A percentile compares a stretch with the other conserved stretches of the same genome.
Conservation (phyloP, 1,140 invertebrate species). For the Diuraphis noxia region DNA sequence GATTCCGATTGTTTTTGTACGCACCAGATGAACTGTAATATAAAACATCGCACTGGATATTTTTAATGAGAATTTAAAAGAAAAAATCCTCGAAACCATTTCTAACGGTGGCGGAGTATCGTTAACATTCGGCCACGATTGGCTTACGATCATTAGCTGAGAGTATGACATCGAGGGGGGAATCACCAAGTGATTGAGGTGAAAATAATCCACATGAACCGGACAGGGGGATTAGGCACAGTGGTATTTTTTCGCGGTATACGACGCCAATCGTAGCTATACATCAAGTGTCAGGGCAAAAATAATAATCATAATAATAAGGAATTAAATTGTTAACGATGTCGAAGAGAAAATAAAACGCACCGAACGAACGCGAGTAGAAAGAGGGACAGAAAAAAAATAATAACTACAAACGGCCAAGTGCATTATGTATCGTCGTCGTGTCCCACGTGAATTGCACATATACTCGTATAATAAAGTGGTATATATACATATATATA, state of each 20-base stretch:
- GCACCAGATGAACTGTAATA: neutral
- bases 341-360: neutral
- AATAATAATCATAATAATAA: neutral
- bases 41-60: neutral
- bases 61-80: neutral
- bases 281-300: neutral
- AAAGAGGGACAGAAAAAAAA: neutral
- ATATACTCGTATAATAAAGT: no score
- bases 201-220: neutral
- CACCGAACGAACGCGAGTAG: no score
- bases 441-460: neutral
- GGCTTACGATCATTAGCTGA: neutral
- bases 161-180: neutral
- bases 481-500: no score
- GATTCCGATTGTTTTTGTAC: neutral
- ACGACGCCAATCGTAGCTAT: neutral
- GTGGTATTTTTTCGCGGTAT: neutral
- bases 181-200: neutral
- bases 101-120: neutral
- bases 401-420: neutral
- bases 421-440: neutral
- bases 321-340: constrained; percentile 10
- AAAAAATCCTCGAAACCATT: neutral
- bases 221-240: neutral
- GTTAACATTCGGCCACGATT: neutral